These are phyloP conservation scores for Aporrectodea caliginosa DNA, from an alignment of 1,140 invertebrate genomes.

Conservation along the genomic window DNA sequence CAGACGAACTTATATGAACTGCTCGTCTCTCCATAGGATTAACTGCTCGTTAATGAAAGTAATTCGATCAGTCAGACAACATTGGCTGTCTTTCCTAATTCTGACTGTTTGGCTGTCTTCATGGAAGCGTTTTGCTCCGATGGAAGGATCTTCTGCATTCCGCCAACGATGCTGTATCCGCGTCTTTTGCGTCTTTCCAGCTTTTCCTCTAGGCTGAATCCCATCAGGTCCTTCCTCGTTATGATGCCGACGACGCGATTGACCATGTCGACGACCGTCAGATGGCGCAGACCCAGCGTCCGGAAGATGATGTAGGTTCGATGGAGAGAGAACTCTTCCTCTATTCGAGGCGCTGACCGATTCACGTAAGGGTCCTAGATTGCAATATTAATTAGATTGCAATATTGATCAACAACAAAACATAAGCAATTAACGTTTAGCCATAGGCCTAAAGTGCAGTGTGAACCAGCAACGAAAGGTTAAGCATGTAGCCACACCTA, in stretches of 20 bases:
- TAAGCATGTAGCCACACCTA: too few species aligned
- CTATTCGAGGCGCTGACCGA: conserved; percentile 39
- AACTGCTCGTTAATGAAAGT: too few species aligned
- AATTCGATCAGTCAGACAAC: neutral
- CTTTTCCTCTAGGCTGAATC: conserved; percentile 35
- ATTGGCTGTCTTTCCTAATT: neutral
- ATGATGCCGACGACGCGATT: conserved; percentile 46
- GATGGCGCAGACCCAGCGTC: conserved; percentile 43
- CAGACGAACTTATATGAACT: too few species aligned
- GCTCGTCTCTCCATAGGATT: too few species aligned
- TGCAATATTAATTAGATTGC: too few species aligned
- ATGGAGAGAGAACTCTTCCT: conserved; percentile 41
- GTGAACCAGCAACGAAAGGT: too few species aligned
- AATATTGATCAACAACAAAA: too few species aligned
- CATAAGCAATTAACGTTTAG: too few species aligned
- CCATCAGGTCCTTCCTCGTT: conserved; percentile 45
- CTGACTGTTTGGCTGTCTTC: neutral
- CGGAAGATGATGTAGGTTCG: conserved; percentile 44
- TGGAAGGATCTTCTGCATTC: conserved; percentile 27
- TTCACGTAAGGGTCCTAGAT: conserved; percentile 45
- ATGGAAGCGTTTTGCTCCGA: conserved; percentile 1
- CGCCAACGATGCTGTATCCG: conserved; percentile 24
- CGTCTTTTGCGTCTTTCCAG: conserved; percentile 19
- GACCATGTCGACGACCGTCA: conserved; percentile 40
- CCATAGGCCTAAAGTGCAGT: too few species aligned